These are phyloP conservation scores for Darevskia nairensis DNA, from an alignment of 2,797 vertebrate species.

Conservation along the genomic window DNA sequence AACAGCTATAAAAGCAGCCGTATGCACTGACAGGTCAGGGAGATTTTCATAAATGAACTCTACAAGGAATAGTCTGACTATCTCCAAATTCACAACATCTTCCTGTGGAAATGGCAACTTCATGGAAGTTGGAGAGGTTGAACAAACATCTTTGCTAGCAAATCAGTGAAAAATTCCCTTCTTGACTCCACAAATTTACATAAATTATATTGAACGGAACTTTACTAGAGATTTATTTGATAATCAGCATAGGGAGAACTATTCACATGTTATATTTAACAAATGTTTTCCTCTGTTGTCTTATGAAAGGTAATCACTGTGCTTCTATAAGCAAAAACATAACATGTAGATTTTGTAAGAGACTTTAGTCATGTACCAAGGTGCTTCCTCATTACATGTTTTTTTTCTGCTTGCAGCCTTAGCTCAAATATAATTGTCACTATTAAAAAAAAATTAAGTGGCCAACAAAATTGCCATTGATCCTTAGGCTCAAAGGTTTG, in stretches of 20 bases:
- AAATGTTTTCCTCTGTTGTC: neutral
- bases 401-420: neutral
- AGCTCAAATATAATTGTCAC: neutral
- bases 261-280: constrained; percentile 3
- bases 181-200: neutral
- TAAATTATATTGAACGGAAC: neutral
- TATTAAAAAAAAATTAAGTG: neutral
- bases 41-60: neutral
- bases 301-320: constrained; percentile 13
- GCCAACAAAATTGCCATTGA: neutral
- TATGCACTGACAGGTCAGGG: neutral
- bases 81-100: neutral
- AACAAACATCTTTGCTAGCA: neutral
- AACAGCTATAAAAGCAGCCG: neutral
- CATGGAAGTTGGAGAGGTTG: neutral
- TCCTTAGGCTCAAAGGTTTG: neutral
- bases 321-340: constrained; percentile 14
- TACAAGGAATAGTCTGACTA: neutral
- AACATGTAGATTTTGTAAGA: neutral
- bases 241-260: neutral
- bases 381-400: constrained; percentile 3
- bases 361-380: constrained; percentile 30
- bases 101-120: neutral
- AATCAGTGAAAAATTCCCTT: neutral
- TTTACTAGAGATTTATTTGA: neutral